These are phyloP conservation scores for Aurelia coerulea DNA, from an alignment of 30 jellyfish, hydroid and myxozoan genomes.

Conservation along the genomic window DNA sequence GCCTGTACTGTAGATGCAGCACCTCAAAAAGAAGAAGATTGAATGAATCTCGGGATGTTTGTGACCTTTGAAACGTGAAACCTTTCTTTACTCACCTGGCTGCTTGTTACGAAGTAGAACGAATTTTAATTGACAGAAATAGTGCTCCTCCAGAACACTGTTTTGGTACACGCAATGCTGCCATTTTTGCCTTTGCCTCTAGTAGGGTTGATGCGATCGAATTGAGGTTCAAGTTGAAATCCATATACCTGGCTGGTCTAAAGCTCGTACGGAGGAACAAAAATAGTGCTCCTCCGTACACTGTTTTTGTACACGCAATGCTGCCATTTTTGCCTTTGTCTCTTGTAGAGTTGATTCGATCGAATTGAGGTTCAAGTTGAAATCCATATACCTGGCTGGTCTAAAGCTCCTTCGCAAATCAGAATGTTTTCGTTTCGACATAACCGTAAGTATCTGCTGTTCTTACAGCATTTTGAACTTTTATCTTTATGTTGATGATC, in stretches of 20 bases:
- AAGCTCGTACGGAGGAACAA: conserved; percentile 1
- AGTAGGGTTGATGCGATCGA: conserved; percentile 64
- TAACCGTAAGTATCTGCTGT: conserved; percentile 38
- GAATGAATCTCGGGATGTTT: too few relatives aligned
- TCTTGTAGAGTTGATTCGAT: conserved; percentile 64
- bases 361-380: conserved; percentile 51
- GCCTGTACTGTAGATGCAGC: too few relatives aligned
- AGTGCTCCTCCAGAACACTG: too few relatives aligned
- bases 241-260: conserved; percentile 80
- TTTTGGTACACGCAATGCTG: background rate
- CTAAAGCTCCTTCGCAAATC: conserved; percentile 73
- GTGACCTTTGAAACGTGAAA: too few relatives aligned
- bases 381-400: conserved; percentile 76
- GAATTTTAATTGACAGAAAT: too few relatives aligned
- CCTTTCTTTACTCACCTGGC: too few relatives aligned
- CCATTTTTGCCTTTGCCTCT: background rate
- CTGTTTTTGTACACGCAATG: background rate
- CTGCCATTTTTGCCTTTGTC: background rate
- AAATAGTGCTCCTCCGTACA: too few relatives aligned
- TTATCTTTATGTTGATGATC: too few relatives aligned
- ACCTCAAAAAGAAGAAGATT: too few relatives aligned
- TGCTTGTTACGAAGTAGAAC: too few relatives aligned
- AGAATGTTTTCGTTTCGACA: conserved; percentile 75
- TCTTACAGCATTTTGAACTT: too few relatives aligned
- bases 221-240: conserved; percentile 46